phyloP scores from a whole-genome alignment of 2,113 vertebrate genomes.

The Melanerpes formicivorus region DNA sequence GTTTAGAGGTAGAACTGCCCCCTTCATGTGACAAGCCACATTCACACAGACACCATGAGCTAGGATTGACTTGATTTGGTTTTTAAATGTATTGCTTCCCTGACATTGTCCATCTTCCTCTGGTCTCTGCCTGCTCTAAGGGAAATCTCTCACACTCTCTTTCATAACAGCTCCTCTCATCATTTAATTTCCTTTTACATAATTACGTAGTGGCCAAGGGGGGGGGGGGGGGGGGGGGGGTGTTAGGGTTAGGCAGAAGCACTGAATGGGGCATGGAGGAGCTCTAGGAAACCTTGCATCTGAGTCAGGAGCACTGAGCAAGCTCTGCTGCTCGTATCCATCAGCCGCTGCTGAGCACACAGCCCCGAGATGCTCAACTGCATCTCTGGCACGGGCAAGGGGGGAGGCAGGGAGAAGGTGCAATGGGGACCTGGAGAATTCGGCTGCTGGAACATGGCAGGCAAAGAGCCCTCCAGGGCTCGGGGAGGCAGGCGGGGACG shows the following conservation, averaged over 20 bases:
- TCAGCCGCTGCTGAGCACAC: not conserved
- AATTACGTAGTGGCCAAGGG: not conserved
- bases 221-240: not conserved
- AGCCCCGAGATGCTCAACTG: not conserved
- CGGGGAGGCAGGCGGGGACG: not conserved
- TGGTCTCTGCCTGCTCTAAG: not conserved
- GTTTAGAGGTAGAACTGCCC: not conserved
- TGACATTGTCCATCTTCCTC: not conserved
- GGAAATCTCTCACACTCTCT: not conserved
- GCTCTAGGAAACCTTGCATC: constrained; percentile 5
- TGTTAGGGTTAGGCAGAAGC: not conserved
- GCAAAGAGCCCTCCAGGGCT: constrained; percentile 41
- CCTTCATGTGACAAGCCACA: not conserved
- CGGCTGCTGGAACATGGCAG: constrained; percentile 8
- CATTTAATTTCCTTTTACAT: constrained; percentile 6
- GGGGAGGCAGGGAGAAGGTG: not conserved
- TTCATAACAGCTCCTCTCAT: not conserved
- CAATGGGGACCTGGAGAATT: not conserved
- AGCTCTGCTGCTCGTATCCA: not conserved
- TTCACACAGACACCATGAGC: not conserved
- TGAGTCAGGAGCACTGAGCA: not conserved
- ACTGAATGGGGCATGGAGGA: rapidly evolving
- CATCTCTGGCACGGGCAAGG: not conserved
- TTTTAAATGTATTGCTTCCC: constrained; percentile 8
- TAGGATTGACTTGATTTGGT: not conserved